Evolutionary conservation across 2,113 vertebrate genomes (phyloP).

Genomic region (Melanerpes aurifrons): DNA sequence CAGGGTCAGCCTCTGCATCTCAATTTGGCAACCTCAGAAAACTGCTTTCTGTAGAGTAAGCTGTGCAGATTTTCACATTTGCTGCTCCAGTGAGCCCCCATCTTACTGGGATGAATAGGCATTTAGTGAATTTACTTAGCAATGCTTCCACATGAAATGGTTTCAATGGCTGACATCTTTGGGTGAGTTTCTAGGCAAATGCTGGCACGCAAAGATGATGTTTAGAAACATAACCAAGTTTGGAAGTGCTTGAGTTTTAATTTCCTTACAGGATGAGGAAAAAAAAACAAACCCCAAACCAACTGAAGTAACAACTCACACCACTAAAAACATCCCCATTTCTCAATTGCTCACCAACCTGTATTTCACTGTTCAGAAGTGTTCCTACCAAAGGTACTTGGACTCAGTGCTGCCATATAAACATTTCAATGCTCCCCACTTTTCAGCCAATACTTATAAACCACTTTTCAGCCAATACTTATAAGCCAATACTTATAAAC

Average conservation of each 20-base stretch:
- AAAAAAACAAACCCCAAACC: conserved; percentile 8
- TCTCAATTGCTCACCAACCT: background rate
- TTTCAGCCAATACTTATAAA: background rate
- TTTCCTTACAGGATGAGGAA: conserved; percentile 10
- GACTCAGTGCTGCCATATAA: background rate
- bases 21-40: conserved; percentile 69
- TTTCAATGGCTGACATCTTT: conserved; percentile 76
- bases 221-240: conserved; percentile 56
- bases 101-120: conserved; percentile 77
- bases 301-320: background rate
- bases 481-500: background rate
- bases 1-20: conserved; percentile 58
- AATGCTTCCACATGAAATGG: conserved; percentile 82
- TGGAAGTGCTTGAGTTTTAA: conserved; percentile 9
- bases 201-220: conserved; percentile 39
- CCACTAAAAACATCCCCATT: background rate
- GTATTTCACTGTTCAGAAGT: background rate
- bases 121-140: conserved; percentile 83
- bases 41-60: conserved; percentile 61
- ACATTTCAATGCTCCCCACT: background rate
- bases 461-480: background rate
- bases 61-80: conserved; percentile 80
- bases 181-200: conserved; percentile 58
- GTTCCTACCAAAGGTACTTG: background rate
- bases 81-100: conserved; percentile 69